These are phyloP conservation scores for Holocentrus rufus DNA, from an alignment of 2,797 vertebrate species.

Conservation along the genomic window DNA sequence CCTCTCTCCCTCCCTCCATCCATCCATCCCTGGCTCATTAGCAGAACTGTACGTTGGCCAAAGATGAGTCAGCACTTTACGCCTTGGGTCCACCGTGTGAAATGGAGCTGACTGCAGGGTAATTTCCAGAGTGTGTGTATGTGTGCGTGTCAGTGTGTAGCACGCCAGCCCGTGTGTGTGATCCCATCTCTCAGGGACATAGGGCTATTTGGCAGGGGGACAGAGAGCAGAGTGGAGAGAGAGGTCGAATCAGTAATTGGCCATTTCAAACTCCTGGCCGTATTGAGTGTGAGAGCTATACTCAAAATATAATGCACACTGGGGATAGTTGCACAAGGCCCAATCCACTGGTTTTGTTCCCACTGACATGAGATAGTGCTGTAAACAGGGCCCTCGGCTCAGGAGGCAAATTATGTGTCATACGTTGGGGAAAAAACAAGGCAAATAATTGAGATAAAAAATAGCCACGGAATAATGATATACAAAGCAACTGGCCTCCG, in stretches of 20 bases:
- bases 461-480: slow-evolving; percentile 28
- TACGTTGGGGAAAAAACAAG: slow-evolving; percentile 21
- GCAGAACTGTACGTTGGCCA: slow-evolving; percentile 64
- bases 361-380: slow-evolving; percentile 23
- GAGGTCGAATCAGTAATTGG: slow-evolving; percentile 50
- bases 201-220: slow-evolving; percentile 48
- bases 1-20: slow-evolving; percentile 20
- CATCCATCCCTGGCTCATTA: slow-evolving; percentile 63
- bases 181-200: slow-evolving; percentile 55
- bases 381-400: slow-evolving; percentile 12
- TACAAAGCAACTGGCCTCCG: slow-evolving; percentile 43
- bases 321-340: slow-evolving; percentile 28
- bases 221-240: slow-evolving; percentile 18
- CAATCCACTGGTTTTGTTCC: slow-evolving; percentile 27
- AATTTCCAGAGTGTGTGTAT: slow-evolving; percentile 62
- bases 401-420: slow-evolving; percentile 6
- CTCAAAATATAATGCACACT: slow-evolving; percentile 34
- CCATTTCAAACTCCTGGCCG: slow-evolving; percentile 52
- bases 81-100: slow-evolving; percentile 64
- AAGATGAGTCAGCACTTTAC: slow-evolving; percentile 78
- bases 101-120: slow-evolving; percentile 76
- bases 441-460: slow-evolving; percentile 45
- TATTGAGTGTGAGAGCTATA: slow-evolving; percentile 40
- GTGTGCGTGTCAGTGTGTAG: slow-evolving; percentile 5
- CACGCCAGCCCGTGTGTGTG: slow-evolving; percentile 8